These are phyloP conservation scores for Sceliomorpha sp. DNA, from an alignment of 2,888 invertebrate species.

Conservation along the genomic window DNA sequence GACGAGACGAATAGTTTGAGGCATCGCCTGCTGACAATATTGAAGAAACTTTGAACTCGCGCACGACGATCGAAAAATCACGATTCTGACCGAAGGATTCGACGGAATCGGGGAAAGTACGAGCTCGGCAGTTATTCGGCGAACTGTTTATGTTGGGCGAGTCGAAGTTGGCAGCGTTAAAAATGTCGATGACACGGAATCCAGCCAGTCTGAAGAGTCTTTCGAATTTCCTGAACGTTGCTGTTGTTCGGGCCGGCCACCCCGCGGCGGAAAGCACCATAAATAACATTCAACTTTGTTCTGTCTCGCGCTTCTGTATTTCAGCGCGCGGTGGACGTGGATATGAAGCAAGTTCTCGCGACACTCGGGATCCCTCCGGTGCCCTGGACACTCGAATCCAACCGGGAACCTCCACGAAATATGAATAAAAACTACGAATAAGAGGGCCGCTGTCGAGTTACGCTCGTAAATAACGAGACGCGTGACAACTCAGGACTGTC, in stretches of 20 bases:
- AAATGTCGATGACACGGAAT: slow-evolving; percentile 31
- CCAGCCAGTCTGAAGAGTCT: slow-evolving; percentile 50
- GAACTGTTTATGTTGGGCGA: slow-evolving; percentile 13
- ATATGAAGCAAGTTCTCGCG: slow-evolving; percentile 39
- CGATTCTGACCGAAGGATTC: too few species aligned
- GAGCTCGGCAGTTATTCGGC: slow-evolving; percentile 14
- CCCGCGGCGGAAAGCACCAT: slow-evolving; percentile 64
- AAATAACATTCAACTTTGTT: slow-evolving; percentile 67
- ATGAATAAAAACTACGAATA: slow-evolving; percentile 72
- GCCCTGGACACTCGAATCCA: slow-evolving; percentile 52
- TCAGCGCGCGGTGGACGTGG: slow-evolving; percentile 39
- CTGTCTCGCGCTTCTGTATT: slow-evolving; percentile 42
- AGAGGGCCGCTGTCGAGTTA: slow-evolving; percentile 70
- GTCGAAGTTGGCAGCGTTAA: slow-evolving; percentile 12
- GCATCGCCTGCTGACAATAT: too few species aligned
- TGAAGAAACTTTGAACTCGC: too few species aligned
- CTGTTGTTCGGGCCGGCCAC: slow-evolving; percentile 40
- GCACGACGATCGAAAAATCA: too few species aligned
- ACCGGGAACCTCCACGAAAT: slow-evolving; percentile 66
- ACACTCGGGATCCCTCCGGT: slow-evolving; percentile 32
- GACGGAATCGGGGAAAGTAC: slow-evolving; percentile 12
- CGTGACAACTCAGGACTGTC: slow-evolving; percentile 66
- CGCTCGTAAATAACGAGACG: slow-evolving; percentile 72
- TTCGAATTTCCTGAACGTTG: slow-evolving; percentile 53
- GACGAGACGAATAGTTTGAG: too few species aligned